Base-by-base conservation (phyloP, 2,888 invertebrate genomes). In the Dryobota labecula region DNA sequence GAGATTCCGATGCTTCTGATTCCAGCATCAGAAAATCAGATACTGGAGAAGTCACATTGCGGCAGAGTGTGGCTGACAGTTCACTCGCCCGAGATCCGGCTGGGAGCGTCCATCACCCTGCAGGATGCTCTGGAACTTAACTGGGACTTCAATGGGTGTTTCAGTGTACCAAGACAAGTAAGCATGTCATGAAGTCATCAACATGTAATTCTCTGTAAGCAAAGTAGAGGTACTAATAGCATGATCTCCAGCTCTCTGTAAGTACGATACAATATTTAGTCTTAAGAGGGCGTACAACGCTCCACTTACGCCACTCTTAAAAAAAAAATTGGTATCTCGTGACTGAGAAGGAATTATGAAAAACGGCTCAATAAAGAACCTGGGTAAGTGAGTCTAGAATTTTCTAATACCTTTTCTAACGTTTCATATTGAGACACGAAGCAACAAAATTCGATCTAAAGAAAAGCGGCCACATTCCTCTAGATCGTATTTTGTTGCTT, bases 31-130 rank as follows among this genome's bases (percentile, higher is more conserved):
- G 91, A 90, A 71, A 91, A 89, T 71, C 90, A 90, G 82, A 85
- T 90, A 38, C 63, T 95, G 67, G 94, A 94, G 82, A 92, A 90
- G 79, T 93, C 95, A 2, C 78, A 89, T n/a, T 96, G 96, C 75
- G 96, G 96, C 24, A 86, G 93, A 63, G 94, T 96, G 49, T 96
- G 95, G 95, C 83, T 96, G 73, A 96, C 96, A 0, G 91, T 96
- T 2, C 95, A 94, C 77, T 95, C 96, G 0, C 94, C 94, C 0
- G 91, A 90, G 15, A 87, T 94, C 62, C 87, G 85, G 8, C 70
- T 89, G 58, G 82, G 86, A 0, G 80, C 84, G 18, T 84, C 82
- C 18, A 81, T 79, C 8, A 87, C 76, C 33, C 77, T 96, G 20
- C 82, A 90, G 2, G 95, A 96, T 78, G 95, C 94, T 2, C 65